Evolutionary conservation across 2,113 vertebrate genomes (phyloP), one percentile per base, ranked within the genome.

Genomic region (Eulemur rufifrons): DNA sequence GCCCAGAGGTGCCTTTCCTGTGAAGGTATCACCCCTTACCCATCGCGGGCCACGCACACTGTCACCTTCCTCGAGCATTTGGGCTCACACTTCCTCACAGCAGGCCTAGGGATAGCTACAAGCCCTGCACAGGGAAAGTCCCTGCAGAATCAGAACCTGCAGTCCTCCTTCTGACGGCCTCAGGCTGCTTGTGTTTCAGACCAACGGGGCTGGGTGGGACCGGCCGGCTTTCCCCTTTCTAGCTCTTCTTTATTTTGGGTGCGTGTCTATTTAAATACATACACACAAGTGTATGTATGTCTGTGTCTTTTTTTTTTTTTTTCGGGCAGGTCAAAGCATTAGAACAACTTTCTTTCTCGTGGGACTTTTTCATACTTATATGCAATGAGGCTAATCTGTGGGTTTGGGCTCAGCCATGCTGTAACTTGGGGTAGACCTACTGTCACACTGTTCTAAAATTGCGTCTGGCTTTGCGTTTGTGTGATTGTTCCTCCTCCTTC

Each of bases 211-310:
- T 97, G 97, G 95, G 95, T 93, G 95, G 95, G 85, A 82, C 96
- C 80, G n/a, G 23, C 92, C 78, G 90, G 68, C 69, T 97, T 98
- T 98, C 97, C 95, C 94, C 97, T 97, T 97, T 97, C 83, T 92
- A 95, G 15, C 34, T 86, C 88, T 96, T 54, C 89, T 94, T 97
- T 97, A 95, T 96, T 92, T 96, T 84, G 95, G 89, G 50, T 81
- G 56, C 18, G 4, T 89, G 42, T 95, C 88, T 96, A 89, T 97
- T 96, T 97, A 97, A 95, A 93, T 95, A 94, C 47, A 15, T 76
- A 61, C 8, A 84, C 71, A 74, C 54, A n/a, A 74, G 47, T 77
- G 20, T 66, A 10, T 92, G 52, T 86, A 21, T 42, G 34, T 89
- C 18, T 80, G 80, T 66, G 45, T 54, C 15, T 47, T 59, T 74